Percentiles rank a stretch among this genome's conserved stretches.
phyloP scores from a whole-genome alignment of 2,113 vertebrate genomes.

The Monarcha castaneiventris region DNA sequence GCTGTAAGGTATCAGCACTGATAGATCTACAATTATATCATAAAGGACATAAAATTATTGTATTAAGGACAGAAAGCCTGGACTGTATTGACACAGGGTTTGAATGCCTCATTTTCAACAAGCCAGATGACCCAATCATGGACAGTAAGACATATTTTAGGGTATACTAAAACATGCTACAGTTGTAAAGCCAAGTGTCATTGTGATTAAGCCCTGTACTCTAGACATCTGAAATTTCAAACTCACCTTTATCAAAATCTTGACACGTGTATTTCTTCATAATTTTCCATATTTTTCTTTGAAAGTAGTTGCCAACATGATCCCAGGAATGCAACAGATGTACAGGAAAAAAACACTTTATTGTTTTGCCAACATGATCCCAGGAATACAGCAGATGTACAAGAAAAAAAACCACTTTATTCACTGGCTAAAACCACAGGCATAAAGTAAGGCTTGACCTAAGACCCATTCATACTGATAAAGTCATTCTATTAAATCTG shows the following conservation, averaged over 20 bases:
- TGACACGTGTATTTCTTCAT: background rate
- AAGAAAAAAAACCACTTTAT: background rate
- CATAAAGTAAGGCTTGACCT: background rate
- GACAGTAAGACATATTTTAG: background rate
- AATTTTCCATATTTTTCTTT: background rate
- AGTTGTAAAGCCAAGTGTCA: background rate
- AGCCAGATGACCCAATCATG: background rate
- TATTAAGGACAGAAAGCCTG: background rate
- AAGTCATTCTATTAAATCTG: background rate
- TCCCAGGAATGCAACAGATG: background rate
- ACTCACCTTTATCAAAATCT: background rate
- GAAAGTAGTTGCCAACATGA: background rate
- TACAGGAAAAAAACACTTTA: background rate
- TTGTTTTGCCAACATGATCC: no score
- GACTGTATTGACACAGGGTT: background rate
- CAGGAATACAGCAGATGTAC: background rate
- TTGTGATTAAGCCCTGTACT: background rate
- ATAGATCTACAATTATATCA: conserved; percentile 1
- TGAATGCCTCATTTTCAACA: background rate
- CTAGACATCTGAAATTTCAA: background rate
- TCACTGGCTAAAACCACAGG: background rate
- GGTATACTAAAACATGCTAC: background rate
- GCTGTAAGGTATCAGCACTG: conserved; percentile 21
- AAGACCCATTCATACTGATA: background rate
- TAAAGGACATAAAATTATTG: background rate